Percentiles rank a stretch among this genome's conserved stretches.
Evolutionary conservation across 2,797 vertebrate species (phyloP).

Genomic region (Labroides dimidiatus): DNA sequence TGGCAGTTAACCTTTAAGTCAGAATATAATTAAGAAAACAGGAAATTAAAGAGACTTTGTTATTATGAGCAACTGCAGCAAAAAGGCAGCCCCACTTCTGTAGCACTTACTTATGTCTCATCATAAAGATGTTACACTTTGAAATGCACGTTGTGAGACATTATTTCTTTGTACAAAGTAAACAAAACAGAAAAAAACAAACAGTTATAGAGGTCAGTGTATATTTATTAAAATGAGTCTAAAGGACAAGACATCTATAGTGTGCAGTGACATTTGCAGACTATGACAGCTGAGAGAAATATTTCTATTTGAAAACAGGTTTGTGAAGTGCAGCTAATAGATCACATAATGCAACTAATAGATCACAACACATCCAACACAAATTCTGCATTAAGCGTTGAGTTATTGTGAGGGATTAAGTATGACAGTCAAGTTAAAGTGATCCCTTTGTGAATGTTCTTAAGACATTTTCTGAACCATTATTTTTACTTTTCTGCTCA

Average conservation of each 20-base stretch:
- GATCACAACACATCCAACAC: no score
- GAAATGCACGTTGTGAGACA: constrained; percentile 12
- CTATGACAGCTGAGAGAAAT: not conserved
- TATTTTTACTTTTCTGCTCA: not conserved
- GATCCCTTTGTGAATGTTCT: no score
- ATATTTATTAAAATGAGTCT: not conserved
- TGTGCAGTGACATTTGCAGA: constrained; percentile 45
- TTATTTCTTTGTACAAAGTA: constrained; percentile 13
- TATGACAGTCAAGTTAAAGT: no score
- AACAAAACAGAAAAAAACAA: constrained; percentile 14
- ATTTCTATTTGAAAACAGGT: not conserved
- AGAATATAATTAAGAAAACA: constrained; percentile 87
- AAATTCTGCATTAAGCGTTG: not conserved
- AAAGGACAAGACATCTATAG: not conserved
- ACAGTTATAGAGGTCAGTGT: not conserved
- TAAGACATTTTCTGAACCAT: no score
- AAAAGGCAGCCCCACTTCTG: constrained; percentile 62
- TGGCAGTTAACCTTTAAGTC: constrained; percentile 93
- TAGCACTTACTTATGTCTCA: constrained; percentile 36
- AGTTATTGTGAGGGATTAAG: not conserved
- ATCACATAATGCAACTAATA: no score
- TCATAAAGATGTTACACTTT: constrained; percentile 17
- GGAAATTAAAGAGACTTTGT: constrained; percentile 41
- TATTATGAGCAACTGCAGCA: constrained; percentile 77
- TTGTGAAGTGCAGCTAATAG: no score